Conservation (phyloP, 2,797 vertebrate genomes). For the Darevskia nairensis region DNA sequence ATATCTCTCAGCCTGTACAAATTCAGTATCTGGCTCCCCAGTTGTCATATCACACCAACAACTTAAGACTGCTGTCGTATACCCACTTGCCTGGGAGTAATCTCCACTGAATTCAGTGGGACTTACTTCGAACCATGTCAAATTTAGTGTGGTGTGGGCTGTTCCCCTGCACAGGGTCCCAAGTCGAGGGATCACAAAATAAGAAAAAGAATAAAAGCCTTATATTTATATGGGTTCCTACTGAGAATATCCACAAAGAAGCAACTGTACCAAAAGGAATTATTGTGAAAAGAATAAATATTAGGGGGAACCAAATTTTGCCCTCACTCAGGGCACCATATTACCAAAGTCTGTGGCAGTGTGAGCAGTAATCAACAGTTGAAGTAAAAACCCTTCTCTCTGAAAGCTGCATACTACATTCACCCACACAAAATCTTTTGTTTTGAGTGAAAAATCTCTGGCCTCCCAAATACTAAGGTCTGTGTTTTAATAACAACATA, state of each 20-base stretch:
- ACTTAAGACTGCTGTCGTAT: not conserved
- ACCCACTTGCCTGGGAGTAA: not conserved
- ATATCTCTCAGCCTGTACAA: not conserved
- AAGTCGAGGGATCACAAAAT: too few species aligned
- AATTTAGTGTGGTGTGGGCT: too few species aligned
- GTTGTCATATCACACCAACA: not conserved
- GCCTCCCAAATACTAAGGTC: slow-evolving; percentile 18
- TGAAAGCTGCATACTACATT: not conserved
- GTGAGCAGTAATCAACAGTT: not conserved
- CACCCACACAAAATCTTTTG: slow-evolving; percentile 16
- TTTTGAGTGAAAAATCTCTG: slow-evolving; percentile 10
- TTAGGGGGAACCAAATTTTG: too few species aligned
- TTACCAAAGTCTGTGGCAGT: too few species aligned
- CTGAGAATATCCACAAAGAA: too few species aligned
- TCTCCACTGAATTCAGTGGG: not conserved
- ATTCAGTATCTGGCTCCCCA: not conserved
- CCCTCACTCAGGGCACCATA: too few species aligned
- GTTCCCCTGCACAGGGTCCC: too few species aligned
- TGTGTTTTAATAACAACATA: slow-evolving; percentile 27
- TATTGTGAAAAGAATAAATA: too few species aligned
- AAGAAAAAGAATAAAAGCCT: too few species aligned
- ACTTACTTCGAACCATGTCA: not conserved
- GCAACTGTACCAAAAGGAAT: too few species aligned
- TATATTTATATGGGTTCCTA: too few species aligned
- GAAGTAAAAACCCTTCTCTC: not conserved